Evolutionary conservation across 64 coral and sea anemone genomes (phyloP).

Genomic region (Montipora efflorescens): DNA sequence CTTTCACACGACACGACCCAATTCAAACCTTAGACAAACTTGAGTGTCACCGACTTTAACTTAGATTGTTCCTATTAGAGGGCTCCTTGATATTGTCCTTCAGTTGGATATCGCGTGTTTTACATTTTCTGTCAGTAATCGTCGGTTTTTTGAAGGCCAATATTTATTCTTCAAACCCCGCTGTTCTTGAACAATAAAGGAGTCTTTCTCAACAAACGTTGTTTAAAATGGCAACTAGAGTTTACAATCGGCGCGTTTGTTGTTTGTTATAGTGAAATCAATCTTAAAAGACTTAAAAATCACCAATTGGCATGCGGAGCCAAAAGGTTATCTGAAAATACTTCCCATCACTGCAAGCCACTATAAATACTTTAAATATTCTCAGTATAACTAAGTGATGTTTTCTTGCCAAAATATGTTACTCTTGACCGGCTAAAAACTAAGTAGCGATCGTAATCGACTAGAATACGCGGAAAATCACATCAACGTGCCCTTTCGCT

Average conservation of each 20-base stretch:
- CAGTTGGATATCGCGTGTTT: background rate
- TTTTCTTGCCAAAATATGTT: conserved; percentile 7
- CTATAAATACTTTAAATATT: background rate
- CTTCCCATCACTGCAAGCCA: background rate
- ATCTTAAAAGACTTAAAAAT: background rate
- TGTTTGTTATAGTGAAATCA: conserved; percentile 13
- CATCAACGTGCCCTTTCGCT: background rate
- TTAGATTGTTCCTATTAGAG: background rate
- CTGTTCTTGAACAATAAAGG: background rate
- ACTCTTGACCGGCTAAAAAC: background rate
- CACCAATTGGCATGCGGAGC: background rate
- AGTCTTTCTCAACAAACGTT: background rate
- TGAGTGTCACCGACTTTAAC: background rate
- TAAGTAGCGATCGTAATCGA: background rate
- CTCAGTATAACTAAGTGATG: background rate
- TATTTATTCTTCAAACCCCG: background rate
- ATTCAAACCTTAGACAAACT: background rate
- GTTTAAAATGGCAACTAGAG: background rate
- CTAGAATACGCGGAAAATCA: background rate
- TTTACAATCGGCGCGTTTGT: background rate
- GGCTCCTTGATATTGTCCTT: conserved; percentile 13
- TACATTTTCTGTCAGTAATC: background rate
- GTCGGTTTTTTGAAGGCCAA: background rate
- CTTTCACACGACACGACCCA: background rate
- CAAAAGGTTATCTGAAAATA: background rate